These are phyloP conservation scores for Pristionchus exspectatus DNA, from an alignment of 2,888 invertebrate species.

Conservation along the genomic window DNA sequence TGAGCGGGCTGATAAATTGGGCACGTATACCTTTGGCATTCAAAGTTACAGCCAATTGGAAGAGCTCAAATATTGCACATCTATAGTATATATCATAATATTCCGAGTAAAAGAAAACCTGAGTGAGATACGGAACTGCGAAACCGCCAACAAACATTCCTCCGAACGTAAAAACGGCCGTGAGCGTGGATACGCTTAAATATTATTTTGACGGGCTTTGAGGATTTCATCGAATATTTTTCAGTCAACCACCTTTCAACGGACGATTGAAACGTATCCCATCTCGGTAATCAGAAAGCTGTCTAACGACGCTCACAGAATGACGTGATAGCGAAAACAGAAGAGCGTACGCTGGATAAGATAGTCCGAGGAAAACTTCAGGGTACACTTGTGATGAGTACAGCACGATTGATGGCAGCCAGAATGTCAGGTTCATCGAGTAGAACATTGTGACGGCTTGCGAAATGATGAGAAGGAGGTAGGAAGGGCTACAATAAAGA, in stretches of 20 bases:
- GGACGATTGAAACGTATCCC: background rate
- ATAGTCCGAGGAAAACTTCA: background rate
- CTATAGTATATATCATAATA: no score
- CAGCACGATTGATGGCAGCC: background rate
- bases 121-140: background rate
- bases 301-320: background rate
- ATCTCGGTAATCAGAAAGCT: background rate
- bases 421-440: background rate
- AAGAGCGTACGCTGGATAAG: background rate
- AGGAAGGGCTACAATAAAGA: background rate
- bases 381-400: background rate
- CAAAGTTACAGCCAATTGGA: no score
- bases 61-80: no score
- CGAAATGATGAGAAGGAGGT: background rate
- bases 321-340: background rate
- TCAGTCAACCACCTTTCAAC: background rate
- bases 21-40: background rate
- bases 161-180: background rate
- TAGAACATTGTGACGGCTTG: background rate
- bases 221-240: background rate
- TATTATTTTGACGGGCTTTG: background rate
- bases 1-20: background rate
- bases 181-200: background rate
- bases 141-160: slow-evolving; percentile 4
- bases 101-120: background rate